These are phyloP conservation scores for Caenorhabditis remanei DNA, from an alignment of 1,140 invertebrate genomes.

Conservation along the genomic window DNA sequence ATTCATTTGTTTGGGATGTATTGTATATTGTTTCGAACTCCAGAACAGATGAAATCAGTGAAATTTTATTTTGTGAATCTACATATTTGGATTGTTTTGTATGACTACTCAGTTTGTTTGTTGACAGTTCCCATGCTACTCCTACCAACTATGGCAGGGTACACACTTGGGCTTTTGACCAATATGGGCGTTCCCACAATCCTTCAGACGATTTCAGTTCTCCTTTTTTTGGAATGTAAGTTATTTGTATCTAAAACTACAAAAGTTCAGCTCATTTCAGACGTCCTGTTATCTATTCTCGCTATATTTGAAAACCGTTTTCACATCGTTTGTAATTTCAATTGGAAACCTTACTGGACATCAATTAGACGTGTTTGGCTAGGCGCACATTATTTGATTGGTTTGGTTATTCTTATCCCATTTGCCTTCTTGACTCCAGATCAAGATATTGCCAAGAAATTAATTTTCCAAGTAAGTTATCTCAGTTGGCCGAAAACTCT, in stretches of 20 bases:
- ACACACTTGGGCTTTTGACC: background rate
- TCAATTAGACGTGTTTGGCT: background rate
- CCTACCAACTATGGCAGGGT: background rate
- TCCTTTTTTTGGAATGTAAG: background rate
- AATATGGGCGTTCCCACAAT: background rate
- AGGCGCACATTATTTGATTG: background rate
- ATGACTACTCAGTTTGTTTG: background rate
- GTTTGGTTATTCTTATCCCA: background rate
- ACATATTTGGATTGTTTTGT: background rate
- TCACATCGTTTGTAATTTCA: background rate
- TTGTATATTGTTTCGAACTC: background rate
- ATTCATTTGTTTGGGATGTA: background rate
- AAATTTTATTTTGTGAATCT: background rate
- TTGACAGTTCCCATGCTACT: background rate
- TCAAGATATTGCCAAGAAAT: background rate
- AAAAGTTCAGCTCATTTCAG: background rate
- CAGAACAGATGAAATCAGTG: constrained; percentile 14
- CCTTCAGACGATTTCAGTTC: background rate
- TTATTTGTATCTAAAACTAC: background rate
- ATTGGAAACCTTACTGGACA: background rate
- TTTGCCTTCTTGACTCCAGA: background rate
- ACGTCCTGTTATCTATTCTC: background rate
- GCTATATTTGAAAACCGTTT: constrained; percentile 11
- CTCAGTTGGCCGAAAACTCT: too few species aligned
- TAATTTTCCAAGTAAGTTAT: background rate